Evolutionary conservation across 2,888 invertebrate genomes (phyloP).

Genomic region (Cyclophora punctaria): DNA sequence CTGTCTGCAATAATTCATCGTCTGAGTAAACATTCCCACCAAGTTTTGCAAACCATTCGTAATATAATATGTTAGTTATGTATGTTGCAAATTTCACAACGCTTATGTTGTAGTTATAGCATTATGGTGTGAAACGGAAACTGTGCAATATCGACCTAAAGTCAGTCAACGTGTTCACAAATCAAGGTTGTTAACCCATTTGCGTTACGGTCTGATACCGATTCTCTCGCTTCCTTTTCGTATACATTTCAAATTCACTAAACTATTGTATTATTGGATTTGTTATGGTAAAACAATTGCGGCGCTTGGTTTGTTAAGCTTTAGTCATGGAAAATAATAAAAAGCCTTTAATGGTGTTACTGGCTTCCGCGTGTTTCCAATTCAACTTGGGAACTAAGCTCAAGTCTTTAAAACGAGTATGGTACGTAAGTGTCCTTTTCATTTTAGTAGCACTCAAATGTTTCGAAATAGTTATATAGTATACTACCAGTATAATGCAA

Average conservation of each 20-base stretch:
- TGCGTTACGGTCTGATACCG: slow-evolving; percentile 64
- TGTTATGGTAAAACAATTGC: slow-evolving; percentile 10
- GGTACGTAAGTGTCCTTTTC: no score
- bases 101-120: background rate
- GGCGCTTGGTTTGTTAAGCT: background rate
- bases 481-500: no score
- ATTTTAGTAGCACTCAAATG: no score
- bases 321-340: background rate
- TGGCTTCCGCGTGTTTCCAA: no score
- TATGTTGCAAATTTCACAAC: slow-evolving; percentile 16
- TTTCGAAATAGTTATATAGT: no score
- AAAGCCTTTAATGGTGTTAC: no score
- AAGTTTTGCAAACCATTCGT: slow-evolving; percentile 2
- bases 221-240: slow-evolving; percentile 44
- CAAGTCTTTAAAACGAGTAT: no score
- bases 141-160: slow-evolving; percentile 33
- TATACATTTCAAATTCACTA: slow-evolving; percentile 35
- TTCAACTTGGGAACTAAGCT: no score
- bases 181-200: slow-evolving; percentile 69
- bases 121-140: slow-evolving; percentile 21
- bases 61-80: background rate
- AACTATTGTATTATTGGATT: slow-evolving; percentile 8
- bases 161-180: slow-evolving; percentile 45
- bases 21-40: slow-evolving; percentile 5
- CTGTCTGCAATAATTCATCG: slow-evolving; percentile 6